Base-by-base conservation (phyloP, 2,797 vertebrate genomes). In the Pelodytes ibericus region DNA sequence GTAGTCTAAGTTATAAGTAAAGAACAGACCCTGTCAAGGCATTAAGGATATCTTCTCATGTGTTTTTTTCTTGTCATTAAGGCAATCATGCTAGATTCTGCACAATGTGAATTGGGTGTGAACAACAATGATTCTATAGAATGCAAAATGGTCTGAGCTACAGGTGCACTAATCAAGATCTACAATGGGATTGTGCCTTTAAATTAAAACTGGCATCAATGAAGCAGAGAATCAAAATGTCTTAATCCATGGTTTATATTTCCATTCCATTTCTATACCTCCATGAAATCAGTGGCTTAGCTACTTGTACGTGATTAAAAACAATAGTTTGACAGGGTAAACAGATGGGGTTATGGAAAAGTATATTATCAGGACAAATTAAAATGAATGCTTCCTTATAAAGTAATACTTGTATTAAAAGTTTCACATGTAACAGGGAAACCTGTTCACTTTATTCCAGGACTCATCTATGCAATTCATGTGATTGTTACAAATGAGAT, bases 21-120 rank as follows among this genome's bases (percentile, higher is more conserved):
- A 44, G n/a, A 47, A 56, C 10, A 65, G n/a, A 65, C 4, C 11
- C 29, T 73, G 49, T 39, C 31, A 29, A 22, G 31, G 0, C 26
- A 56, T 36, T n/a, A 63, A 18, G 39, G 13, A 36, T 5, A 63
- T 53, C 22, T 39, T 11, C 10, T 3, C 36, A 49, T 53, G 13
- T 13, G 25, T 29, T 71, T 8, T 71, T 5, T 36, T 60, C 29
- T n/a, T n/a, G 26, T 49, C 41, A 36, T 41, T 71, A 44, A 41
- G n/a, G 9, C 4, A 44, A 71, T 44, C 8, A 20, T 59, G 31
- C 4, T 31, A 1, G 24, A 13, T 9, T 6, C 60, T 62, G 22
- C 11, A 63, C 20, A 20, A 2, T 24, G 44, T 51, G 11, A 24
- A 24, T 69, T 29, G 15, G 63, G 26, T 66, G 47, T 31, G 3